Evolutionary conservation across 2,797 vertebrate genomes (phyloP), one percentile per base, ranked within the genome.

Genomic region (Pangasius djambal): DNA sequence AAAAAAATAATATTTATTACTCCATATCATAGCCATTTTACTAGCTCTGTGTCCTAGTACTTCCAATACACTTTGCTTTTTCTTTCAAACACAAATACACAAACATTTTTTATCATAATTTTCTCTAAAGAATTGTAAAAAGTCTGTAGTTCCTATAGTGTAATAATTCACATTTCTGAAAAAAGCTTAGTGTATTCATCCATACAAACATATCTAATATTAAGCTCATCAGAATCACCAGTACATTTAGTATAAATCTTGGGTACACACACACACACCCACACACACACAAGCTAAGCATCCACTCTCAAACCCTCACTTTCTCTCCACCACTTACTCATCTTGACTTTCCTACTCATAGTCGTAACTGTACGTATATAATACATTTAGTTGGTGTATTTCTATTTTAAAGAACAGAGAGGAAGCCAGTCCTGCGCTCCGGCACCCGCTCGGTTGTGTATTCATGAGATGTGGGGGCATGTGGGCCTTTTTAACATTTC

Each of bases 401-500:
- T 61, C 34, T 83, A 8, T 83, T 61, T 83, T 44, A 83, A 63
- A 63, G 37, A 44, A 44, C 2, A 9, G 48, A 37, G 34, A 85
- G n/a, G 8, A 85, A 31, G 18, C 65, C 74, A 59, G 78, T 78
- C 83, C 86, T 88, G 87, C 89, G 88, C 75, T 78, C 63, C 61
- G 81, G 87, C 83, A 79, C 63, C 3, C 20, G 18, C 48, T 59
- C 72, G 70, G 85, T 89, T 89, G 86, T 89, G 86, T 87, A 91
- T 91, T 91, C 90, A 89, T 67, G 88, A 82, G 90, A 85, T 63
- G 44, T 88, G 78, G 34, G 85, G 85, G 67, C 75, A 81, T 65
- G 75, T 85, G 75, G 82, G 87, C 86, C 86, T 91, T 91, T 87
- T 89, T 89, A 88, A 85, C 48, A 40, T 75, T 81, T 86, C 40